Conservation (phyloP, 2,888 invertebrate species). For the Ochlodes sylvanus region DNA sequence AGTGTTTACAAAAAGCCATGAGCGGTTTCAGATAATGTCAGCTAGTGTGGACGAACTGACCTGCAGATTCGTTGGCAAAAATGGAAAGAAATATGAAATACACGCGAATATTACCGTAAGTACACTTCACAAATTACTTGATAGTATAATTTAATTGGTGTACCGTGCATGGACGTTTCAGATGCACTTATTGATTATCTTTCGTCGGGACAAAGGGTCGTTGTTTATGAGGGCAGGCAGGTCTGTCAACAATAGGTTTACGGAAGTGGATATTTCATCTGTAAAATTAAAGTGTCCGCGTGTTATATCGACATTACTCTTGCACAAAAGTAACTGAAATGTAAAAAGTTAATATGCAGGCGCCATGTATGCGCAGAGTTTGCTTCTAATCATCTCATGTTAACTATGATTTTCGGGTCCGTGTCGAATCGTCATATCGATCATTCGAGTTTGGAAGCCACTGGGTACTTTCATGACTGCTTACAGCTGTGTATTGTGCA, state of each 20-base stretch:
- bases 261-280: constrained; percentile 72
- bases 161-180: constrained; percentile 37
- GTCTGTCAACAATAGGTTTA: constrained; percentile 83
- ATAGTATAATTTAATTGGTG: constrained; percentile 13
- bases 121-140: constrained; percentile 50
- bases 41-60: constrained; percentile 99
- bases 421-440: constrained; percentile 71
- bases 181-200: constrained; percentile 74
- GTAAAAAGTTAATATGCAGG: constrained; percentile 41
- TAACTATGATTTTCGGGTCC: constrained; percentile 56
- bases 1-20: constrained; percentile 98
- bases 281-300: constrained; percentile 42
- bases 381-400: constrained; percentile 58
- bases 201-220: constrained; percentile 79
- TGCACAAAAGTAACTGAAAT: neutral
- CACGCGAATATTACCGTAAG: constrained; percentile 99
- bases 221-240: constrained; percentile 81
- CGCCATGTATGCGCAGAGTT: constrained; percentile 49
- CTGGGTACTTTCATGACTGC: constrained; percentile 56
- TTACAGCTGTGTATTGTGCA: constrained; percentile 69
- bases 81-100: constrained; percentile 97
- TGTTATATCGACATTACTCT: constrained; percentile 27
- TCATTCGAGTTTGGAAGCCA: constrained; percentile 64
- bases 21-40: constrained; percentile 98
- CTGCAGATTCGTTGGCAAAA: constrained; percentile 98